Evolutionary conservation across 2,113 vertebrate genomes (phyloP).

Genomic region (Myiopsitta monachus): DNA sequence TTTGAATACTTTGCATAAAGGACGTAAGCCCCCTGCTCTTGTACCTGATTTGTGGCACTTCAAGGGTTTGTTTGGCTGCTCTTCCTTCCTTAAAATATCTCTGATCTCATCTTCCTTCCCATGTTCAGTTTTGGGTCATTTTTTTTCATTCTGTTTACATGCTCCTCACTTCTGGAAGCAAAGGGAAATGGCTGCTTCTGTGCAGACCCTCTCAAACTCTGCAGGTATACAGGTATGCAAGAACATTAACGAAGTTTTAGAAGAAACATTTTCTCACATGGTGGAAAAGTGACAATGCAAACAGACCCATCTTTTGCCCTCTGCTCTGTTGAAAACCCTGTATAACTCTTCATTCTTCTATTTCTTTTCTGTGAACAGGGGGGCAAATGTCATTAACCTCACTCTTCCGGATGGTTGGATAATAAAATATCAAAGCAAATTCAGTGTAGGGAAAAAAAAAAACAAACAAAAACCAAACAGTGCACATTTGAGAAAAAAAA

Average conservation of each 20-base stretch:
- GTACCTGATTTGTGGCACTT: background rate
- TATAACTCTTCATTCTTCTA: background rate
- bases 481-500: background rate
- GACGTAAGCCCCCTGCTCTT: rapidly evolving
- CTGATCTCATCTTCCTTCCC: background rate
- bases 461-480: background rate
- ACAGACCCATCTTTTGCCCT: background rate
- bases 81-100: background rate
- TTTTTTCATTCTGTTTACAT: background rate
- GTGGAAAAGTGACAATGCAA: background rate
- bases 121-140: background rate
- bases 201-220: background rate
- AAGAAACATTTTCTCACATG: background rate
- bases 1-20: background rate
- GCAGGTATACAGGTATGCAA: rapidly evolving
- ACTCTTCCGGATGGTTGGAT: background rate
- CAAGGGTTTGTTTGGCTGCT: background rate
- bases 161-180: background rate
- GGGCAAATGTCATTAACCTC: background rate
- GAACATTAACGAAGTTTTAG: background rate
- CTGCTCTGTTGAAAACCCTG: background rate
- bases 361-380: background rate
- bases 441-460: background rate
- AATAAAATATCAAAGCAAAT: background rate
- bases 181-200: background rate